Evolutionary conservation across 2,888 invertebrate species (phyloP).

Genomic region (Salpingus planirostris): DNA sequence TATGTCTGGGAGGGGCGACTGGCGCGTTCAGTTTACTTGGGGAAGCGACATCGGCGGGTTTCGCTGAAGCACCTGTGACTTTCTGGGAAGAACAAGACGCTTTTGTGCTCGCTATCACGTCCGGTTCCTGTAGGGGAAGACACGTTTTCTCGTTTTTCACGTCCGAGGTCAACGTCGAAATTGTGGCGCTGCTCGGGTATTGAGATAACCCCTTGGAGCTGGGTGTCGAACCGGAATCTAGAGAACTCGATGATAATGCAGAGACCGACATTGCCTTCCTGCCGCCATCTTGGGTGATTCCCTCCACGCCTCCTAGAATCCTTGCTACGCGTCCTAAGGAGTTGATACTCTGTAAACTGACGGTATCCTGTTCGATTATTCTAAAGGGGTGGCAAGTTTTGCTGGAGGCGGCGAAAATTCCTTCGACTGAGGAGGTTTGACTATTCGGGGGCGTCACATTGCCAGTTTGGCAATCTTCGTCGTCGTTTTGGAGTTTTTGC

Average conservation of each 20-base stretch:
- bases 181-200: conserved; percentile 36
- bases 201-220: conserved; percentile 36
- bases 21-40: conserved; percentile 40
- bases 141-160: no score
- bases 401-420: conserved; percentile 56
- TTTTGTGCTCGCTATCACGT: conserved; percentile 89
- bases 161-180: conserved; percentile 22
- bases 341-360: conserved; percentile 82
- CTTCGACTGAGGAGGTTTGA: conserved; percentile 70
- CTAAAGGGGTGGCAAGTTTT: conserved; percentile 68
- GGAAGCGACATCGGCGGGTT: background rate
- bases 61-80: conserved; percentile 8
- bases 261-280: conserved; percentile 33
- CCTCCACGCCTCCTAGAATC: conserved; percentile 55
- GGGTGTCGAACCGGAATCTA: conserved; percentile 38
- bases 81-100: conserved; percentile 46
- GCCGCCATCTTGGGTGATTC: conserved; percentile 15
- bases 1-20: conserved; percentile 71
- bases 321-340: conserved; percentile 77
- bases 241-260: conserved; percentile 36
- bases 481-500: conserved; percentile 79
- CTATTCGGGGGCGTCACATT: conserved; percentile 59
- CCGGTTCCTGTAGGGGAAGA: conserved; percentile 69
- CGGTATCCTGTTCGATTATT: conserved; percentile 80
- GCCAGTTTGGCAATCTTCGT: conserved; percentile 58